A percentile compares a stretch with the other conserved stretches of the same genome.
Conservation (phyloP, 2,113 vertebrate genomes). For the Platycercus adscitus region DNA sequence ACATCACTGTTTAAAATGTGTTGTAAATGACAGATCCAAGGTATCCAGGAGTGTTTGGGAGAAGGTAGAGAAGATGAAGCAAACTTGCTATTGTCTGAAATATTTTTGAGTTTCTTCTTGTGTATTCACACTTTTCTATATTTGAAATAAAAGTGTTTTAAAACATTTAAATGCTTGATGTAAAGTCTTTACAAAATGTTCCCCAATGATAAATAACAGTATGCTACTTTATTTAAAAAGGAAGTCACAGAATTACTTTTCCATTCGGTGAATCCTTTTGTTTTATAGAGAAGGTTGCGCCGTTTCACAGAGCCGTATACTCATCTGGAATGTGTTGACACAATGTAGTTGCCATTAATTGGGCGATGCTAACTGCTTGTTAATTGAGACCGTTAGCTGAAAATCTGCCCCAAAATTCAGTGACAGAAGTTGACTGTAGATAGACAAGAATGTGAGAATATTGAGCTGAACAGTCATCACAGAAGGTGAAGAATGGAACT, state of each 20-base stretch:
- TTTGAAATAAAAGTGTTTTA: conserved; percentile 4
- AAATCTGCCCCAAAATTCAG: conserved; percentile 9
- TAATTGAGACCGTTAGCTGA: background rate
- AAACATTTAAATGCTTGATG: background rate
- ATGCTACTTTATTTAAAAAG: background rate
- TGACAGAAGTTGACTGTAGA: background rate
- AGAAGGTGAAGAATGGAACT: background rate
- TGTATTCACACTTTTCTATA: background rate
- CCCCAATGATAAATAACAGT: background rate
- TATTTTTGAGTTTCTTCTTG: background rate
- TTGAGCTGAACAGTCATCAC: background rate
- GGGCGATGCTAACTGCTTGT: background rate
- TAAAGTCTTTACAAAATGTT: background rate
- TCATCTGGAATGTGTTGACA: background rate
- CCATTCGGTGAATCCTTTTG: background rate
- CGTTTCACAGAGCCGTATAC: background rate
- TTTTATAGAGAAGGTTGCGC: background rate
- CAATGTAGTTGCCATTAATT: conserved; percentile 13
- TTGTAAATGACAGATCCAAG: background rate
- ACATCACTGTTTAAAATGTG: background rate
- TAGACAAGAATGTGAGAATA: background rate
- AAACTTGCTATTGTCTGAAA: background rate
- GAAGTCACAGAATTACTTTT: background rate
- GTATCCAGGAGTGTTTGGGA: background rate
- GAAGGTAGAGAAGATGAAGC: background rate